phyloP scores from a whole-genome alignment of 2,797 vertebrate genomes.

The Cyprinodon diabolis region DNA sequence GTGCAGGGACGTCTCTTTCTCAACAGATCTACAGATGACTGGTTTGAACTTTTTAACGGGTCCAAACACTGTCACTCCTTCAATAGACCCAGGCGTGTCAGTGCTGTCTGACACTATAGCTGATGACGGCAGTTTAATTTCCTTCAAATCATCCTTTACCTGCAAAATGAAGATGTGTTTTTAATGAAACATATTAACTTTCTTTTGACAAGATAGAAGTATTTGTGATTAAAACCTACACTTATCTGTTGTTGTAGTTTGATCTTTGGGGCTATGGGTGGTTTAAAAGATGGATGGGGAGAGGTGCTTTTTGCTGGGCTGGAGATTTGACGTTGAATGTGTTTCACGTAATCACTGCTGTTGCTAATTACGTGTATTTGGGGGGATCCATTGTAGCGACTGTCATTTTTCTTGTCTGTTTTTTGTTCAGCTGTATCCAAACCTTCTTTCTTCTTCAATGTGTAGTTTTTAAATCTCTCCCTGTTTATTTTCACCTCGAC shows the following conservation, averaged over 20 bases:
- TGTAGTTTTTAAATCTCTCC: constrained; percentile 25
- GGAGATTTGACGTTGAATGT: constrained; percentile 26
- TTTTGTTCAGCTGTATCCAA: constrained; percentile 45
- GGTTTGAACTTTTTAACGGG: constrained; percentile 92
- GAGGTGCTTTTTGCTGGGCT: constrained; percentile 26
- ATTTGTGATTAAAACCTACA: constrained; percentile 28
- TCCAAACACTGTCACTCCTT: constrained; percentile 84
- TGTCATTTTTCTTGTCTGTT: constrained; percentile 39
- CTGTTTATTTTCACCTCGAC: constrained; percentile 39
- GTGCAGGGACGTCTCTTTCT: constrained; percentile 88
- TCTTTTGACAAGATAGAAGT: not conserved
- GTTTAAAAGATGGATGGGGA: constrained; percentile 45
- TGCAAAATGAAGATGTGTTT: constrained; percentile 9
- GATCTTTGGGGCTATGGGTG: constrained; percentile 35
- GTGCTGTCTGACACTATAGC: constrained; percentile 22
- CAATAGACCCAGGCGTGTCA: constrained; percentile 54
- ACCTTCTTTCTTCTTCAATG: constrained; percentile 43
- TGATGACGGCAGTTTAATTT: constrained; percentile 62
- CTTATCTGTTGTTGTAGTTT: constrained; percentile 28
- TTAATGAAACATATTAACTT: not conserved
- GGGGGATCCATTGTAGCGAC: constrained; percentile 31
- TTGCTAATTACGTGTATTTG: constrained; percentile 35
- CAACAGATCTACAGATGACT: constrained; percentile 83
- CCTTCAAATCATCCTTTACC: constrained; percentile 34
- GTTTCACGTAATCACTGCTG: constrained; percentile 34